Percentiles rank a stretch among this genome's conserved stretches.
These are phyloP conservation scores for Embidobia sp. DNA, from an alignment of 2,888 invertebrate genomes.

Conservation along the genomic window DNA sequence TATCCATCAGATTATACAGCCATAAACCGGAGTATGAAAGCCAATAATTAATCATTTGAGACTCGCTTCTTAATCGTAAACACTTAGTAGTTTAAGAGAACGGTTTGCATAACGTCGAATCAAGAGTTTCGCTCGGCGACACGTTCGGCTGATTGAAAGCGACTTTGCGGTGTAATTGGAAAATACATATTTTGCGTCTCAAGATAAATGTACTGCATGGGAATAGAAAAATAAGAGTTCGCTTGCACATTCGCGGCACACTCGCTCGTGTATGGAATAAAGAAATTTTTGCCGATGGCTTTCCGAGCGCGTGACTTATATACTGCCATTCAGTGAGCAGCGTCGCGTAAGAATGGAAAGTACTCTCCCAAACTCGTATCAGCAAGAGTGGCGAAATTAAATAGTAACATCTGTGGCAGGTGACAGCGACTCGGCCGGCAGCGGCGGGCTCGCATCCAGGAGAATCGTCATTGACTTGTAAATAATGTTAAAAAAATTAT, in stretches of 20 bases:
- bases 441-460: too few species aligned
- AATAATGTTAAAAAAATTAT: slow-evolving; percentile 49
- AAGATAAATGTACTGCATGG: slow-evolving; percentile 51
- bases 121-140: slow-evolving; percentile 8
- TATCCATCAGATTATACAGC: too few species aligned
- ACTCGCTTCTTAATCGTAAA: too few species aligned
- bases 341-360: slow-evolving; percentile 46
- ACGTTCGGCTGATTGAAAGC: slow-evolving; percentile 31
- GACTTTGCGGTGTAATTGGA: slow-evolving; percentile 44
- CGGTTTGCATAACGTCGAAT: too few species aligned
- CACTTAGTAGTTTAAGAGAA: neutral
- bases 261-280: slow-evolving; percentile 50
- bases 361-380: slow-evolving; percentile 29
- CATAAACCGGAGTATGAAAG: too few species aligned
- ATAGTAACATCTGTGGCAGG: slow-evolving; percentile 52
- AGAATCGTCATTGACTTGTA: slow-evolving; percentile 47
- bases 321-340: slow-evolving; percentile 45
- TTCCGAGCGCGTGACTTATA: slow-evolving; percentile 54
- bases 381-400: slow-evolving; percentile 48
- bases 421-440: slow-evolving; percentile 1
- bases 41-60: too few species aligned
- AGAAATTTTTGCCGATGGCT: slow-evolving; percentile 53
- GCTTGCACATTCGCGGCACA: slow-evolving; percentile 43
- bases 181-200: slow-evolving; percentile 55
- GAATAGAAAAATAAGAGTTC: slow-evolving; percentile 47